Percentiles rank a stretch among this genome's conserved stretches.
Evolutionary conservation across 2,797 vertebrate genomes (phyloP).

Genomic region (Euphonia xanthogaster): DNA sequence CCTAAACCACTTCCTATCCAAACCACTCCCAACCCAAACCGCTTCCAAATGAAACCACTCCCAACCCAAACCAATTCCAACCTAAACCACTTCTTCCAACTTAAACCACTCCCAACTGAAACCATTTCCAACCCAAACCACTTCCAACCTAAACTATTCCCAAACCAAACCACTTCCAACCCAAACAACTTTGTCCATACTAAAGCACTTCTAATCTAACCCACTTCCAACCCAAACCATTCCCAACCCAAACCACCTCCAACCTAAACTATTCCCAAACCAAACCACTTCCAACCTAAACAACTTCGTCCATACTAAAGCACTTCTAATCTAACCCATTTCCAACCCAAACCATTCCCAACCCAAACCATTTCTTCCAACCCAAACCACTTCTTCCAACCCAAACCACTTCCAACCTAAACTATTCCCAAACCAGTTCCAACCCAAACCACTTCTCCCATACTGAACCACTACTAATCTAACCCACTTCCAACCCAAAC

Average conservation of each 20-base stretch:
- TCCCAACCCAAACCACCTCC: not conserved
- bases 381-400: not conserved
- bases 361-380: not conserved
- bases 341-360: too few relatives aligned
- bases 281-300: not conserved
- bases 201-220: not conserved
- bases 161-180: not conserved
- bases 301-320: too few relatives aligned
- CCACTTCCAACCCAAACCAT: not conserved
- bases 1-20: not conserved
- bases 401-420: not conserved
- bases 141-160: not conserved
- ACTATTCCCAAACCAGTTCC: not conserved
- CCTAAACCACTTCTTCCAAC: not conserved
- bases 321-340: too few relatives aligned
- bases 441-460: not conserved
- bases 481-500: not conserved
- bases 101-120: not conserved
- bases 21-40: too few relatives aligned
- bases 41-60: not conserved
- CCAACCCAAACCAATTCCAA: not conserved
- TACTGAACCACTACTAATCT: rapidly evolving
- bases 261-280: not conserved
- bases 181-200: not conserved
- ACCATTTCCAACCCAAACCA: not conserved